Evolutionary conservation across 2,113 vertebrate genomes (phyloP).

Genomic region (Rousettus leschenaultii): DNA sequence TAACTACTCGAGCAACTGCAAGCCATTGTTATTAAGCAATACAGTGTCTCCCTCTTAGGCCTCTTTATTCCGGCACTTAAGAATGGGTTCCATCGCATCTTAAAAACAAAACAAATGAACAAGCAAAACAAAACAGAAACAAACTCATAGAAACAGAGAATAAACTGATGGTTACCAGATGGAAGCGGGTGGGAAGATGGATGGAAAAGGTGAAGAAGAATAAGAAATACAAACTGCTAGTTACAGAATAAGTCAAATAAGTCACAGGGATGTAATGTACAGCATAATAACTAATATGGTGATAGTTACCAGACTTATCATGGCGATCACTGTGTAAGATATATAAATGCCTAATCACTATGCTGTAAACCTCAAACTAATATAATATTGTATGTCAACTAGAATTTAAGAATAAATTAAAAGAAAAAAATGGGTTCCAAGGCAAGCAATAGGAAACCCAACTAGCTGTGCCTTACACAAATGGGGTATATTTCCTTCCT

Average conservation of each 20-base stretch:
- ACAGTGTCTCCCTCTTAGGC: not conserved
- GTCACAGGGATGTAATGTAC: not conserved
- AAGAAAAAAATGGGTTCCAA: not conserved
- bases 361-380: not conserved
- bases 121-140: not conserved
- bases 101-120: not conserved
- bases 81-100: not conserved
- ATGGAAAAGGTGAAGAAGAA: not conserved
- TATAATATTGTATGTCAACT: not conserved
- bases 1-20: conserved; percentile 5
- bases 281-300: not conserved
- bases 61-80: not conserved
- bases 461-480: not conserved
- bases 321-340: not conserved
- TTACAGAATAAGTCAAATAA: not conserved
- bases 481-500: not conserved
- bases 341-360: not conserved
- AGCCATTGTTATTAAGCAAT: not conserved
- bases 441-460: not conserved
- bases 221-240: not conserved
- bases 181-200: not conserved
- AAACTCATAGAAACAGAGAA: not conserved
- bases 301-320: not conserved
- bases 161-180: not conserved
- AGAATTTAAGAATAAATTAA: not conserved